These are phyloP conservation scores for Odobenus rosmarus DNA, from an alignment of 2,113 vertebrate genomes.

Conservation along the genomic window DNA sequence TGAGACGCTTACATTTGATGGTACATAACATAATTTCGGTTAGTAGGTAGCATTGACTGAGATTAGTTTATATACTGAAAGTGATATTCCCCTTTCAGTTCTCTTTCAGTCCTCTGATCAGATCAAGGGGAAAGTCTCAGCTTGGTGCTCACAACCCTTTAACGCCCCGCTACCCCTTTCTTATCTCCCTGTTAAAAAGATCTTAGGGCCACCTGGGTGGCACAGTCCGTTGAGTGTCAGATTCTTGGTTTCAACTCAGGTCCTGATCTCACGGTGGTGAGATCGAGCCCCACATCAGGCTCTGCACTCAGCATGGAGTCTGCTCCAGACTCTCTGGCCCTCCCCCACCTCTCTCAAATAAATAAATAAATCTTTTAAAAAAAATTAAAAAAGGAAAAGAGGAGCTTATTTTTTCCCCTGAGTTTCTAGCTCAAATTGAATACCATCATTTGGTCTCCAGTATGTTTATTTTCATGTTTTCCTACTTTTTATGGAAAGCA, in stretches of 20 bases:
- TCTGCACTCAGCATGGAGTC: background rate
- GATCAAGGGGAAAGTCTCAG: background rate
- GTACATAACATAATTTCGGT: background rate
- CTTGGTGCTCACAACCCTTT: background rate
- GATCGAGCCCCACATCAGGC: background rate
- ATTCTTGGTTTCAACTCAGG: background rate
- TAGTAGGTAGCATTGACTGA: background rate
- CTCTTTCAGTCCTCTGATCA: background rate
- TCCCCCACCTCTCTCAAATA: background rate
- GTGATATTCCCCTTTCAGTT: background rate
- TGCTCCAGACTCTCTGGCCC: background rate
- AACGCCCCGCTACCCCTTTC: rapidly evolving
- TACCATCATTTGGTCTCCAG: background rate
- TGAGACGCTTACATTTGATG: background rate
- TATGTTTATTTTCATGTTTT: background rate
- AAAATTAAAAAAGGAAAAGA: background rate
- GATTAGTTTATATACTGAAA: background rate
- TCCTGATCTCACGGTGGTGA: background rate
- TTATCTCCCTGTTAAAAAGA: background rate
- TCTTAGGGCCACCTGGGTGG: background rate
- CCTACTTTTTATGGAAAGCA: background rate
- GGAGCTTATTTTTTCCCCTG: background rate
- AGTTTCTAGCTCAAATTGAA: background rate
- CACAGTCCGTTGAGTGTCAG: background rate
- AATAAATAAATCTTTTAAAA: background rate